A percentile compares a stretch with the other conserved stretches of the same genome.
phyloP scores from a whole-genome alignment of 2,113 vertebrate species.

The Anser brachyrhynchus region DNA sequence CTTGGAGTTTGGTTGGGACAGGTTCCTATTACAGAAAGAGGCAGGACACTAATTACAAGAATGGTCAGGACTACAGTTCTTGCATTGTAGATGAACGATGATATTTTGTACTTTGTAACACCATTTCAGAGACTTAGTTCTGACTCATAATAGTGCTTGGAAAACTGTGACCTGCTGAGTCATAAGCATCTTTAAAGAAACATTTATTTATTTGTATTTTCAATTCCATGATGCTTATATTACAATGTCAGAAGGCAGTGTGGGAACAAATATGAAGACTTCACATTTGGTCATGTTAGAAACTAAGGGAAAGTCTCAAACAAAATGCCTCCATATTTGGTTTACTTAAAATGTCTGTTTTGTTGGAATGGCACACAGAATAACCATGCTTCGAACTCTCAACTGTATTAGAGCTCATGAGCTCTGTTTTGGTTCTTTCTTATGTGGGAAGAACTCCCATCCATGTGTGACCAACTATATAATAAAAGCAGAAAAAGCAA shows the following conservation, averaged over 20 bases:
- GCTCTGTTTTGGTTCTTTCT: not conserved
- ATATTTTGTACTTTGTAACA: not conserved
- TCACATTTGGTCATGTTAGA: not conserved
- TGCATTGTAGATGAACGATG: not conserved
- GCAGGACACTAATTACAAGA: not conserved
- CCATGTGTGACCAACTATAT: not conserved
- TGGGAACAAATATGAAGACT: not conserved
- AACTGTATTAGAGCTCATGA: not conserved
- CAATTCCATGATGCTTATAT: not conserved
- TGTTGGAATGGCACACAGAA: not conserved
- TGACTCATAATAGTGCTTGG: slow-evolving; percentile 31
- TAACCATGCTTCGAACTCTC: not conserved
- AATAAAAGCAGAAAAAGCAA: not conserved
- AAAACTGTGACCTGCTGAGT: slow-evolving; percentile 36
- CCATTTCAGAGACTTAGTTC: not conserved
- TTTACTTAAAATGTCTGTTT: not conserved
- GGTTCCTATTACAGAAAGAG: not conserved
- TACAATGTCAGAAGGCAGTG: not conserved
- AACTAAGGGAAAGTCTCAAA: not conserved
- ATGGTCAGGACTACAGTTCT: not conserved
- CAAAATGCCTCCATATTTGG: not conserved
- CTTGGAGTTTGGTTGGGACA: not conserved
- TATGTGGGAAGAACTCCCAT: not conserved
- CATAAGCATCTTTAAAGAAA: not conserved
- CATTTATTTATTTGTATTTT: slow-evolving; percentile 15